Conservation (phyloP, 92 coral and sea anemone species). For the Parazoanthus darwini region DNA sequence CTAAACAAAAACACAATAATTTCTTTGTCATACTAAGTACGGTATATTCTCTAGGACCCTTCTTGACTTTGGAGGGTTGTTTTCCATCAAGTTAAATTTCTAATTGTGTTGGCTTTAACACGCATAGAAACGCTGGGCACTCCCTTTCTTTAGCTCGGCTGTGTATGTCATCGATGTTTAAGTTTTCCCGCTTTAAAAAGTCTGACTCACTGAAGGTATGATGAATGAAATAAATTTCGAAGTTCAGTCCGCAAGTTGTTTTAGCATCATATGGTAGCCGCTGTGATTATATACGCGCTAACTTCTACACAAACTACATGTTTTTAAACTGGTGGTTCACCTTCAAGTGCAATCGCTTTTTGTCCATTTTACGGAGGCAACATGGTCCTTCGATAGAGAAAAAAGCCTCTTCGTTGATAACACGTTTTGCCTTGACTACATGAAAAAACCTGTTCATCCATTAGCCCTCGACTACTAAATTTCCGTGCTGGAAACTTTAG, state of each 20-base stretch:
- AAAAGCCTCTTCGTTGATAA: background rate
- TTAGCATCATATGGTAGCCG: too few relatives aligned
- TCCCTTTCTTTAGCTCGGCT: background rate
- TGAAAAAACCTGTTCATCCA: background rate
- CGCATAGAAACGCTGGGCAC: background rate
- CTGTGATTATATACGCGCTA: background rate
- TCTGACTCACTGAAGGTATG: background rate
- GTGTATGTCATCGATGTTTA: background rate
- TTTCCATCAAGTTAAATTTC: background rate
- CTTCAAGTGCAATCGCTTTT: background rate
- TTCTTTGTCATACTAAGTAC: background rate
- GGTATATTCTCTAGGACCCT: background rate
- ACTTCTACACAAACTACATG: too few relatives aligned
- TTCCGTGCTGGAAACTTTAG: too few relatives aligned
- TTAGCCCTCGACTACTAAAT: background rate
- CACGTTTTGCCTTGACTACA: background rate
- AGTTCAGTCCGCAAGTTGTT: background rate
- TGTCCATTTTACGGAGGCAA: background rate
- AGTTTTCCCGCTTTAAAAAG: too few relatives aligned
- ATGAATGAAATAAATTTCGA: background rate
- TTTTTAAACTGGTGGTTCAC: too few relatives aligned
- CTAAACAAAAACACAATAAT: constrained; percentile 4
- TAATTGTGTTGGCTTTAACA: background rate
- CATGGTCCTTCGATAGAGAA: background rate
- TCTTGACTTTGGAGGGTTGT: constrained; percentile 14